A percentile compares a stretch with the other conserved stretches of the same genome.
Evolutionary conservation across 2,797 vertebrate species (phyloP).

Genomic region (Decapterus maruadsi): DNA sequence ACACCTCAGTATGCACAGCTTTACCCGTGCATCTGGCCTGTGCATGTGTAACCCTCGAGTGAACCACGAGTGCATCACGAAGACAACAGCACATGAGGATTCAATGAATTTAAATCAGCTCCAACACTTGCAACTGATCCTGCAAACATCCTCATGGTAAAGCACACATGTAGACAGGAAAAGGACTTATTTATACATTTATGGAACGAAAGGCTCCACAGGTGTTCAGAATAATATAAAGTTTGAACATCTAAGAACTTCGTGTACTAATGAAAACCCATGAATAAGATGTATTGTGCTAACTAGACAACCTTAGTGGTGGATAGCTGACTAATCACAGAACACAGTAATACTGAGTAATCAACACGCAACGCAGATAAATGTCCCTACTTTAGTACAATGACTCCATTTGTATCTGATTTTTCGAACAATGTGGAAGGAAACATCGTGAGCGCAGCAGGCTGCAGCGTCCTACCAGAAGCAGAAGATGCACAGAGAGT

Average conservation of each 20-base stretch:
- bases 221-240: too few relatives aligned
- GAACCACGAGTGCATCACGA: conserved; percentile 27
- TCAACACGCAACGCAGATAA: not conserved
- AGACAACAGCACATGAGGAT: conserved; percentile 23
- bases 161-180: conserved; percentile 5
- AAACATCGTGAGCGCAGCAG: not conserved
- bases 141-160: conserved; percentile 8
- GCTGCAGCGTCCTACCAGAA: not conserved
- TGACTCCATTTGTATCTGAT: not conserved
- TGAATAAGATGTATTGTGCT: not conserved
- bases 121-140: not conserved
- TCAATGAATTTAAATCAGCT: conserved; percentile 29
- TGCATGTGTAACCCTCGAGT: conserved; percentile 9
- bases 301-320: not conserved
- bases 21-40: not conserved
- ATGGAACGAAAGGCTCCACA: not conserved
- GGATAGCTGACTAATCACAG: not conserved
- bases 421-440: not conserved
- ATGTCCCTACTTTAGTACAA: not conserved
- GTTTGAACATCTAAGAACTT: too few relatives aligned
- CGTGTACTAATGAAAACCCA: too few relatives aligned
- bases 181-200: not conserved
- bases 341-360: not conserved
- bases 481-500: not conserved
- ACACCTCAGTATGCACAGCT: conserved; percentile 12